Conservation (phyloP, 2,888 invertebrate species). For the Myathropa florea region DNA sequence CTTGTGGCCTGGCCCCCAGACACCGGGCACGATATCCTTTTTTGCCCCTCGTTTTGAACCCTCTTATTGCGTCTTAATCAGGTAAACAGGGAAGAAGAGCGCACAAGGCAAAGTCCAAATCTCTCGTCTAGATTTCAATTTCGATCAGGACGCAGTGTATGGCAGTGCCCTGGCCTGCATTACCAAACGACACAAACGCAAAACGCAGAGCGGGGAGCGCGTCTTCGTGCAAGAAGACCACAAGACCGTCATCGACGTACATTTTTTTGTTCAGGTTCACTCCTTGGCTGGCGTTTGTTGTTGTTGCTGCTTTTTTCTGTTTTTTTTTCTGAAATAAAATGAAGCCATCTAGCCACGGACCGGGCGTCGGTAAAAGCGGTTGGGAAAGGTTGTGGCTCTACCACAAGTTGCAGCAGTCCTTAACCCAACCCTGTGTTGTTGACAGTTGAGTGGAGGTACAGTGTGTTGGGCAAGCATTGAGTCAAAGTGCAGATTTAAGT, state of each 20-base stretch:
- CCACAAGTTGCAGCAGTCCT: conserved; percentile 49
- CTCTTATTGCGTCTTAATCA: conserved; percentile 62
- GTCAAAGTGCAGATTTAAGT: not conserved
- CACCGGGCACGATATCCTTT: conserved; percentile 37
- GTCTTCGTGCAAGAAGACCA: not conserved
- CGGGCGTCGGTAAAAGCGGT: conserved; percentile 35
- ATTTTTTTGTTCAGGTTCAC: not conserved
- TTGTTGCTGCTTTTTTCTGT: conserved; percentile 11
- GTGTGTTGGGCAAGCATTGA: conserved; percentile 16
- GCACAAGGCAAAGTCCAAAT: not conserved
- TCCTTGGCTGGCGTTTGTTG: conserved; percentile 5
- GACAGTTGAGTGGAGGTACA: conserved; percentile 10
- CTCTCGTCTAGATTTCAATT: conserved; percentile 60
- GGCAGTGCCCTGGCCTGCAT: not conserved
- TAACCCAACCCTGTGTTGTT: conserved; percentile 21
- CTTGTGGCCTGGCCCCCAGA: not conserved
- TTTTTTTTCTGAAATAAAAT: conserved; percentile 26
- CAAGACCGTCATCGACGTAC: not conserved
- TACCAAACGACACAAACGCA: not conserved
- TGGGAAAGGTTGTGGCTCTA: conserved; percentile 67
- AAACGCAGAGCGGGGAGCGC: not conserved
- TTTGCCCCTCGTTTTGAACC: conserved; percentile 3
- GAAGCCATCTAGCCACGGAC: conserved; percentile 38
- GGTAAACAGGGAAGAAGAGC: conserved; percentile 52
- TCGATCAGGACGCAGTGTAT: conserved; percentile 47